These are phyloP conservation scores for Eupeodes corollae DNA, from an alignment of 1,140 invertebrate species.

Conservation along the genomic window DNA sequence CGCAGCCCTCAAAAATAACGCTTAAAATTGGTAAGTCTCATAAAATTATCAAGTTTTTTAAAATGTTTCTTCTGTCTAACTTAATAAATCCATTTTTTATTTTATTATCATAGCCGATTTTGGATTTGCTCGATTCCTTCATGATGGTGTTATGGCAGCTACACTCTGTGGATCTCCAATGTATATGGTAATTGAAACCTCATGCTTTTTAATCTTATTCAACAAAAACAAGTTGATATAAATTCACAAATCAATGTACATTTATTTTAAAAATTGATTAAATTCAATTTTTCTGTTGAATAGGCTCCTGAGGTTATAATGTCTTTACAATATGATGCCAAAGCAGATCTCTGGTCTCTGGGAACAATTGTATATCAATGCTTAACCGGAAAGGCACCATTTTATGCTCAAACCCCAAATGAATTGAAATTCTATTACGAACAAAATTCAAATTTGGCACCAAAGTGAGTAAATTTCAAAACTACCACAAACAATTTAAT, in stretches of 20 bases:
- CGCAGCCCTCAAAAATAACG: slow-evolving; percentile 80
- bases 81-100: slow-evolving; percentile 2
- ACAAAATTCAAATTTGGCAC: slow-evolving; percentile 86
- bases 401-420: slow-evolving; percentile 96
- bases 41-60: not conserved
- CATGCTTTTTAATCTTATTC: not conserved
- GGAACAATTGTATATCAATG: slow-evolving; percentile 99
- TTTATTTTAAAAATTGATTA: not conserved
- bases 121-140: slow-evolving; percentile 95
- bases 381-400: slow-evolving; percentile 95
- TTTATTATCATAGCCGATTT: slow-evolving; percentile 67
- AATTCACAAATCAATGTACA: not conserved
- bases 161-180: slow-evolving; percentile 98
- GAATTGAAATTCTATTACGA: slow-evolving; percentile 96
- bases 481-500: not conserved
- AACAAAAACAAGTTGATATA: too few species aligned
- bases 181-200: slow-evolving; percentile 78
- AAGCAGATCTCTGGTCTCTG: slow-evolving; percentile 97
- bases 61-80: too few species aligned
- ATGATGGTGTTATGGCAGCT: slow-evolving; percentile 98
- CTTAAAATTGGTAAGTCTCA: slow-evolving; percentile 64
- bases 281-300: too few species aligned
- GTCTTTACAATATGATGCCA: slow-evolving; percentile 97
- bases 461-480: slow-evolving; percentile 59
- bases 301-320: slow-evolving; percentile 98